These are phyloP conservation scores for Epinephelus moara DNA, from an alignment of 2,113 vertebrate species.

Conservation along the genomic window DNA sequence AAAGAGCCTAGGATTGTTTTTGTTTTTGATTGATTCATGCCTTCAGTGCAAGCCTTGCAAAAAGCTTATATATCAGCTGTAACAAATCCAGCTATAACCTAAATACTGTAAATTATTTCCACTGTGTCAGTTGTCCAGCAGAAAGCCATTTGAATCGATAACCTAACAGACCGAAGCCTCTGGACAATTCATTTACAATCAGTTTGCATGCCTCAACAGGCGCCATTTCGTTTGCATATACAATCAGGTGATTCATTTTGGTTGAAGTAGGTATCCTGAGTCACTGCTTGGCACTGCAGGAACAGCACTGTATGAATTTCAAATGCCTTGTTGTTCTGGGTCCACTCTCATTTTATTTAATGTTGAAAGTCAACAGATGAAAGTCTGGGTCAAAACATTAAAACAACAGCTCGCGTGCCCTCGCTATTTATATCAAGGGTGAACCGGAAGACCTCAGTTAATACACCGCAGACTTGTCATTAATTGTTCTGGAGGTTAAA, in stretches of 20 bases:
- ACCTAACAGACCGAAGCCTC: slow-evolving; percentile 9
- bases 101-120: background rate
- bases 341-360: slow-evolving; percentile 44
- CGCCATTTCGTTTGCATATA: slow-evolving; percentile 55
- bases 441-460: slow-evolving; percentile 5
- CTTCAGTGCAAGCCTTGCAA: background rate
- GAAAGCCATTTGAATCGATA: slow-evolving; percentile 28
- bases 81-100: slow-evolving; percentile 3
- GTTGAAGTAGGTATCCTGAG: slow-evolving; percentile 27
- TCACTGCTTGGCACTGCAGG: slow-evolving; percentile 48
- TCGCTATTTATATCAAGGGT: background rate
- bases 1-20: background rate
- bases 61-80: background rate
- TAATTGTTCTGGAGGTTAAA: slow-evolving; percentile 42
- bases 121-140: background rate
- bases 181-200: slow-evolving; percentile 45
- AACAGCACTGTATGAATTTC: slow-evolving; percentile 59
- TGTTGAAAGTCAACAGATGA: slow-evolving; percentile 48
- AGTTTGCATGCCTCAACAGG: slow-evolving; percentile 36
- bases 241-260: slow-evolving; percentile 56
- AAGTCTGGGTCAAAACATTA: slow-evolving; percentile 61
- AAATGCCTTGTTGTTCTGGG: slow-evolving; percentile 53
- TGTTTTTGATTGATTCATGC: slow-evolving; percentile 5
- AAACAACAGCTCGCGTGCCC: slow-evolving; percentile 13
- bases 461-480: slow-evolving; percentile 20